Base-by-base conservation (phyloP, 2,113 vertebrate species). In the Nesospiza acunhae region DNA sequence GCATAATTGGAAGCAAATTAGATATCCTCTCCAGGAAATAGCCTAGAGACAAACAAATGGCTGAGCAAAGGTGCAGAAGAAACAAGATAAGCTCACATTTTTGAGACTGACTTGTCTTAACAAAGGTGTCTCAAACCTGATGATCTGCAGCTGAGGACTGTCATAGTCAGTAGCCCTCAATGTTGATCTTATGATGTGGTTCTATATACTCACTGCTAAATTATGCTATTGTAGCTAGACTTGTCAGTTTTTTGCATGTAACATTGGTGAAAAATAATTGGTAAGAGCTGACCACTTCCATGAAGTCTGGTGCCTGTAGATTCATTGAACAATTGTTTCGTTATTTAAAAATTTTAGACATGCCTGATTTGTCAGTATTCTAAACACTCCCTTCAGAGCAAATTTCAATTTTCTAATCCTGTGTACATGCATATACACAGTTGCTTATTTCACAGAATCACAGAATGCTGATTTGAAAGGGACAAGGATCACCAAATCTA, bases 371-470 rank as follows among this genome's bases (percentile, higher is more conserved):
- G 5, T 64, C 20, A 68, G 20, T 46, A 10, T 42, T 85, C 35
- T 39, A 60, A 91, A 85, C 18, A 22, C 3, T 42, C 14, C 9
- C 3, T 66, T 68, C 39, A 46, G 4, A 64, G 10, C 7, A n/a
- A 53, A 30, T 12, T 59, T 13, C 17, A 46, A 15, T 72, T 83
- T 37, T 86, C 18, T 67, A 47, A 33, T 52, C 46, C 11, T 35
- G 2, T 70, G 49, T 39, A 49, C 0, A 1, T 12, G 59, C 16
- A 26, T 33, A 27, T 6, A 11, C 0, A 1, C 12, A 30, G 4
- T 14, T 50, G 7, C 1, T 60, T 66, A 39, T 81, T 90, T 81
- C 33, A 76, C 24, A 35, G 52, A 49, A 56, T 52, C n/a, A 70
- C 15, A 60, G 20, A 49, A 58, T 75, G 5, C 5, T 49, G 35